Evolutionary conservation across 2,113 vertebrate genomes (phyloP), one percentile per base, ranked within the genome.

Genomic region (Sardina pilchardus): DNA sequence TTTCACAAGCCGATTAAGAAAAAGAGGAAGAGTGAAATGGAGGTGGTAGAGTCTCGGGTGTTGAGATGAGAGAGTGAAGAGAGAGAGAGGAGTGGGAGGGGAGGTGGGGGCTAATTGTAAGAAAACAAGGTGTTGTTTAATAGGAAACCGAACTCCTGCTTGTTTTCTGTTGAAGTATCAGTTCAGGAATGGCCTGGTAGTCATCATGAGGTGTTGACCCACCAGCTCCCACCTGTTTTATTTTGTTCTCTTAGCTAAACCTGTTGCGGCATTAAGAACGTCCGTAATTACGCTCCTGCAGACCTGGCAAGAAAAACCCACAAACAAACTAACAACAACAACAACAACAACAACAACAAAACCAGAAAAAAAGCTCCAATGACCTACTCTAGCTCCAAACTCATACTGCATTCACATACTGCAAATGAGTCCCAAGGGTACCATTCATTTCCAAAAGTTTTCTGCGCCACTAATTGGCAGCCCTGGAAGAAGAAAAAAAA

Each of bases 1-100:
- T 93, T 96, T 97, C 96, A 96, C 93, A 93, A 94, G 93, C 92
- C 82, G 91, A 91, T 90, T 87, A 95, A 96, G 95, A 96, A 91
- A 87, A 7, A 48, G 44, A 83, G 93, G 83, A 34, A 75, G 67
- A 75, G 87, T 34, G 67, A 75, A 34, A 36, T 14, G 26, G 67
- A 30, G 67, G 14, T 36, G n/a, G 59, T 63, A 24, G 59, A 63
- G 59, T 63, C n/a, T 87, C 82, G 45, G 53, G 85, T 42, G 83
- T 71, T 83, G 36, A 48, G 71, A 45, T 81, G 87, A 71, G 45
- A 86, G 83, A 12, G 39, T 81, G 59, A 63, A 56, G 14, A 63
- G 39, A 81, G 81, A 82, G 85, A 50, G 53, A 53, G 42, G 21
- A 50, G 48, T 8, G 4, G 67, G 45, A 71, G 43, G 48, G 8